Conservation (phyloP, 2,888 invertebrate species). For the Atethmia centrago region DNA sequence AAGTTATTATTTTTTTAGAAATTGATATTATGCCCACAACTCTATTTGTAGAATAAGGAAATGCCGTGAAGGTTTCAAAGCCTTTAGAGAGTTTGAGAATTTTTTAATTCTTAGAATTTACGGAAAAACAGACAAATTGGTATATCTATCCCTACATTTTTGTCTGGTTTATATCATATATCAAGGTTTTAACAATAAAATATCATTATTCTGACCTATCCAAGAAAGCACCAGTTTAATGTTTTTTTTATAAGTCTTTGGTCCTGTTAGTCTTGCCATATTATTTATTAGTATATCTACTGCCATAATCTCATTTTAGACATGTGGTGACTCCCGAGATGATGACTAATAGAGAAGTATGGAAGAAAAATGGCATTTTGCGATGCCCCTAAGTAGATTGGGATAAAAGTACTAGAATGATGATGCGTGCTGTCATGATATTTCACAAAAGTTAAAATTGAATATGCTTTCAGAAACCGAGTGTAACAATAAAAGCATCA, state of each 20-base stretch:
- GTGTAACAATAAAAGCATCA: background rate
- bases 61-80: background rate
- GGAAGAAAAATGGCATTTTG: too few relatives aligned
- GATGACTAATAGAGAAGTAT: too few relatives aligned
- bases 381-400: too few relatives aligned
- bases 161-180: background rate
- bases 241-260: background rate
- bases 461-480: background rate
- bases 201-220: background rate
- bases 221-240: background rate
- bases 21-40: background rate
- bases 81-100: too few relatives aligned
- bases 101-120: background rate
- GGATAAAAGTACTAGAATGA: too few relatives aligned
- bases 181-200: background rate
- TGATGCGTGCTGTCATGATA: background rate
- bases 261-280: background rate
- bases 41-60: too few relatives aligned
- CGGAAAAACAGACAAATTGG: background rate
- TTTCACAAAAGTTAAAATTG: too few relatives aligned
- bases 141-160: too few relatives aligned
- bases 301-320: constrained; percentile 4
- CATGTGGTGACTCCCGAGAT: too few relatives aligned
- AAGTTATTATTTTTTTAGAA: background rate
- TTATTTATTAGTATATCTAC: background rate